These are phyloP conservation scores for Chionis minor DNA, from an alignment of 2,113 vertebrate species.

Conservation along the genomic window DNA sequence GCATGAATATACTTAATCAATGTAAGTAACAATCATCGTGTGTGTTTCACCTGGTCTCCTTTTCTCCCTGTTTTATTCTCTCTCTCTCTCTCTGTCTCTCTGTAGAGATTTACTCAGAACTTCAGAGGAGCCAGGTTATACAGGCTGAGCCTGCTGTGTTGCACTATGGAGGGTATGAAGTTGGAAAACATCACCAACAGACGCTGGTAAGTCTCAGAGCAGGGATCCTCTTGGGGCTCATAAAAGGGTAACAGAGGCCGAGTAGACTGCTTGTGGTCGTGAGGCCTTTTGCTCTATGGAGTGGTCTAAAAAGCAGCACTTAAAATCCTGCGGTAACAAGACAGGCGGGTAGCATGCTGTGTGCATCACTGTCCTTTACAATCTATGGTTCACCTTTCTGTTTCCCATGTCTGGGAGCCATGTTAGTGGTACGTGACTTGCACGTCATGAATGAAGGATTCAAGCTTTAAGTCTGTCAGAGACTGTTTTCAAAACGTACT, in stretches of 20 bases:
- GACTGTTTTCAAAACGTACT: not conserved
- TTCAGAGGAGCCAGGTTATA: constrained; percentile 77
- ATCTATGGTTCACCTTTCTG: not conserved
- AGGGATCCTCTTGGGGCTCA: not conserved
- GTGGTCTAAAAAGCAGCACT: not conserved
- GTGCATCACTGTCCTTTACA: not conserved
- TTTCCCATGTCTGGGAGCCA: not conserved
- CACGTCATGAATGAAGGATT: not conserved
- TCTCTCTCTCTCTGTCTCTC: not conserved
- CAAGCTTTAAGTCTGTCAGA: not conserved
- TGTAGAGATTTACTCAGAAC: constrained; percentile 81
- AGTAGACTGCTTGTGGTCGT: not conserved
- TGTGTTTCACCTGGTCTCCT: not conserved
- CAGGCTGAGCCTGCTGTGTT: constrained; percentile 85
- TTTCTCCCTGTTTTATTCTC: not conserved
- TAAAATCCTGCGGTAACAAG: not conserved
- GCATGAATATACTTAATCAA: not conserved
- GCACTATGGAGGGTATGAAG: constrained; percentile 90
- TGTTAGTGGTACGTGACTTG: not conserved
- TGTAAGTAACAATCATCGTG: not conserved
- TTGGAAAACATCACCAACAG: constrained; percentile 80
- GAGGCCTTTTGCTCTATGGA: not conserved
- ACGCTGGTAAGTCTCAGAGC: constrained; percentile 75
- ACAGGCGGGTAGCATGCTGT: not conserved
- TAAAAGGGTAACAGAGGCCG: not conserved